Evolutionary conservation across 2,113 vertebrate genomes (phyloP), one percentile per base, ranked within the genome.

Genomic region (Tringa solitaria): DNA sequence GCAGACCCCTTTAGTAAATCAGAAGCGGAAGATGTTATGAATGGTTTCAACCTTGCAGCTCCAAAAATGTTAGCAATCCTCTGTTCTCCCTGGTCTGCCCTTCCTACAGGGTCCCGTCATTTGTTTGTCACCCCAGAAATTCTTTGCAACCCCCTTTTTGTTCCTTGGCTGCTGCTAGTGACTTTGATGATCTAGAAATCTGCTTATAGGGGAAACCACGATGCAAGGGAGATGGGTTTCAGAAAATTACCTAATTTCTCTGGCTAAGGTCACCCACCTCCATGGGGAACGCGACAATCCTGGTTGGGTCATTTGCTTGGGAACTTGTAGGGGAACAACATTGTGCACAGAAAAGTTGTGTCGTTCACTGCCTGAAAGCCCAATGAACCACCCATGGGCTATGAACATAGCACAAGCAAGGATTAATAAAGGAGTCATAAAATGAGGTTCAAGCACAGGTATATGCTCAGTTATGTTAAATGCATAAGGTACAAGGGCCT

Each of bases 221-320:
- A 65, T 28, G 43, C 10, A 53, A 64, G 12, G 20, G 28, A 78
- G 15, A 12, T 0, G 5, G 18, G 19, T 56, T 88, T 82, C 53
- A 81, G 45, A 22, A 82, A 67, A 70, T 53, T 80, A 27, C 57
- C 11, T 11, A 12, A 1, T 68, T 83, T 83, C 27, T 78, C 22
- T 65, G 68, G 3, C 24, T 45, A 41, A 69, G 43, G 9, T 39
- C 35, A 33, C 39, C 22, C n/a, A 60, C 17, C 21, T 61, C 30
- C 48, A 43, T 0, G 0, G 12, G 30, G 28, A 8, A 22, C 8
- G 24, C 32, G 12, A 23, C 6, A 2, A 23, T 50, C 26, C 69
- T 67, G 30, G 32, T 32, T 27, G 45, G 41, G 22, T 30, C 5
- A 33, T 10, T 26, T 67, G 37, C 10, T 3, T 18, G 16, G 14